Evolutionary conservation across 2,797 vertebrate genomes (phyloP).

Genomic region (Tadarida brasiliensis): DNA sequence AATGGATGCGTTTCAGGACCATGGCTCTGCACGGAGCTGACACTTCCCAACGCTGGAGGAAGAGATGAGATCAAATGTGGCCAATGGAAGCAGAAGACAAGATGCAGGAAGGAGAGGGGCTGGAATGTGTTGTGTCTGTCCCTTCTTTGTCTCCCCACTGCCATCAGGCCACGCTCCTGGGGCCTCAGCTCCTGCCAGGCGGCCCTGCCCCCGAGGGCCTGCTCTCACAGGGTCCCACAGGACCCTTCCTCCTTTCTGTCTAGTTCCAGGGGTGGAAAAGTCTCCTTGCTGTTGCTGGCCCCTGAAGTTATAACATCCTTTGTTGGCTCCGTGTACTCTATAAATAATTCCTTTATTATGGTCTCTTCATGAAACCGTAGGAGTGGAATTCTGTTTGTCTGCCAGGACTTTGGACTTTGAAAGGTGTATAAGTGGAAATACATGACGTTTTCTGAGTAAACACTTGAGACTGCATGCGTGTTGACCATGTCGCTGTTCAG

Average conservation of each 20-base stretch:
- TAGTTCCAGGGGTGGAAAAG: background rate
- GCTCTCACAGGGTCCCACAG: background rate
- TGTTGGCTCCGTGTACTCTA: background rate
- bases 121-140: background rate
- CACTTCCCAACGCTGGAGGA: background rate
- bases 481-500: background rate
- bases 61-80: background rate
- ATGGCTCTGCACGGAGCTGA: background rate
- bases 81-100: background rate
- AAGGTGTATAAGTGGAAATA: background rate
- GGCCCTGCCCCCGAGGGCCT: background rate
- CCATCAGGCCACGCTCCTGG: background rate
- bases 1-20: background rate
- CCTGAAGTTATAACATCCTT: background rate
- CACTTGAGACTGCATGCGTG: background rate
- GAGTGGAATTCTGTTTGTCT: conserved; percentile 6
- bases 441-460: background rate
- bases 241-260: background rate
- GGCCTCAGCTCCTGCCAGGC: background rate
- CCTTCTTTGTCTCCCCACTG: background rate
- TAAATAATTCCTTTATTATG: conserved; percentile 29
- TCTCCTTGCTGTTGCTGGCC: background rate
- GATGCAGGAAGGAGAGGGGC: background rate
- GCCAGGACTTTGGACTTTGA: background rate
- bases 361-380: background rate